phyloP scores from a whole-genome alignment of 2,797 vertebrate species.

The Oreochromis grahami region DNA sequence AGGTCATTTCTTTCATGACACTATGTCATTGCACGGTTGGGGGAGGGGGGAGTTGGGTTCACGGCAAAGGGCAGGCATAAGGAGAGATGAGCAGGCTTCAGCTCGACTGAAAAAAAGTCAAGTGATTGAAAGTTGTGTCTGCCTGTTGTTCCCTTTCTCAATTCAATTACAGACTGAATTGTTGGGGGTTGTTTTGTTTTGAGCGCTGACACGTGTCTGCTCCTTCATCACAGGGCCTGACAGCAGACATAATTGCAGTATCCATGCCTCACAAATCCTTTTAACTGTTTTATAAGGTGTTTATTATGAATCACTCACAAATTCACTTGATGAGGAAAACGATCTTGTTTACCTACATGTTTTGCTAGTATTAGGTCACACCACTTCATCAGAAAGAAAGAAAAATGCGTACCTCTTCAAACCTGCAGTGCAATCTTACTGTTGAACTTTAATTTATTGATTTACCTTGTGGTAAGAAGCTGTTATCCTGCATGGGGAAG shows the following conservation, averaged over 20 bases:
- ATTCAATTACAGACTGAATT: constrained; percentile 60
- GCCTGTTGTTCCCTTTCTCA: constrained; percentile 62
- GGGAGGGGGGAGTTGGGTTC: constrained; percentile 43
- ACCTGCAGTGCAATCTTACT: constrained; percentile 68
- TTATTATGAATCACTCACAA: constrained; percentile 68
- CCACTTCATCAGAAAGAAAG: constrained; percentile 57
- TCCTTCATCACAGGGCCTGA: constrained; percentile 65
- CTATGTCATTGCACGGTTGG: constrained; percentile 57
- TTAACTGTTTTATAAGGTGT: constrained; percentile 71
- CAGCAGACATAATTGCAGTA: constrained; percentile 60
- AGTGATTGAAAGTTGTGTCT: constrained; percentile 45
- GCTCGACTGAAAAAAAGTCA: constrained; percentile 35
- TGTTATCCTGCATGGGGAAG: constrained; percentile 30
- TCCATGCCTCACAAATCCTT: constrained; percentile 68
- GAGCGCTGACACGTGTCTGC: constrained; percentile 63
- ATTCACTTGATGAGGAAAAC: constrained; percentile 63
- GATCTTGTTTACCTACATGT: constrained; percentile 67
- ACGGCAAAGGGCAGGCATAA: constrained; percentile 26
- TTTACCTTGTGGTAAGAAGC: constrained; percentile 63
- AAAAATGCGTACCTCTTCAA: constrained; percentile 54
- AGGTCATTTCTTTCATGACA: constrained; percentile 68
- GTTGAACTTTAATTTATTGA: constrained; percentile 63
- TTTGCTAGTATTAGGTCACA: constrained; percentile 76
- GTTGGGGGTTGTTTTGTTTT: constrained; percentile 58
- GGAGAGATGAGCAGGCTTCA: constrained; percentile 48